These are phyloP conservation scores for Acanthurus lineatus DNA, from an alignment of 2,797 vertebrate genomes.

Conservation along the genomic window DNA sequence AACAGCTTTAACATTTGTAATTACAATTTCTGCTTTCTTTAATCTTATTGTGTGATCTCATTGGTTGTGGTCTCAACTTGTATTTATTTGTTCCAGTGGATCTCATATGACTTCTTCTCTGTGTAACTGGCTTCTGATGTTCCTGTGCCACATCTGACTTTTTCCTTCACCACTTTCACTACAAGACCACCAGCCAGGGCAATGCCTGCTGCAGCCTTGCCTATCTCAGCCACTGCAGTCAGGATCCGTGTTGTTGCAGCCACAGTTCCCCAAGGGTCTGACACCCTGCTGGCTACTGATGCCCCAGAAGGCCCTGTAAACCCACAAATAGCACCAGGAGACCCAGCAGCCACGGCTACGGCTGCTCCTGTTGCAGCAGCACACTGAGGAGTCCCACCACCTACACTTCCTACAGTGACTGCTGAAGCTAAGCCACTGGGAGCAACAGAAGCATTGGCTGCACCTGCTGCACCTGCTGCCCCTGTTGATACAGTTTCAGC, in stretches of 20 bases:
- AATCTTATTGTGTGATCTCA: background rate
- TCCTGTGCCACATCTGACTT: slow-evolving; percentile 60
- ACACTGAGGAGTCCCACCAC: slow-evolving; percentile 38
- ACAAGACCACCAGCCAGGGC: slow-evolving; percentile 78
- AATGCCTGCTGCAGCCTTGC: slow-evolving; percentile 76
- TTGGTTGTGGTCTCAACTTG: background rate
- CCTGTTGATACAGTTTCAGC: slow-evolving; percentile 54
- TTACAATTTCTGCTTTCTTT: background rate
- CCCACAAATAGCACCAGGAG: slow-evolving; percentile 14
- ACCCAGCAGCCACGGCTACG: slow-evolving; percentile 46
- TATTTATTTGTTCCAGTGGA: slow-evolving; percentile 84
- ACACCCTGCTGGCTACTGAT: slow-evolving; percentile 9
- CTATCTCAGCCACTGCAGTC: slow-evolving; percentile 76
- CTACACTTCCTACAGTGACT: slow-evolving; percentile 29
- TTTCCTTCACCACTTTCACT: slow-evolving; percentile 85
- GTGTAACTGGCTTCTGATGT: slow-evolving; percentile 58
- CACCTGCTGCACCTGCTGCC: slow-evolving; percentile 29
- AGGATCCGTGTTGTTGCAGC: slow-evolving; percentile 57
- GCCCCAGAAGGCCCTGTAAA: slow-evolving; percentile 24
- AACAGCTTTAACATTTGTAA: background rate
- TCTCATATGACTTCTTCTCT: slow-evolving; percentile 81
- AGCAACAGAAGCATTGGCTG: slow-evolving; percentile 1
- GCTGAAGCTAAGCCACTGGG: slow-evolving; percentile 1
- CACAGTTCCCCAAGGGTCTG: slow-evolving; percentile 42
- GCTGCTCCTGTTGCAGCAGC: slow-evolving; percentile 35